A percentile compares a stretch with the other conserved stretches of the same genome.
Conservation (phyloP, 37 sponge, comb jelly and placozoan genomes). For the Aphrocallistes beatrix region DNA sequence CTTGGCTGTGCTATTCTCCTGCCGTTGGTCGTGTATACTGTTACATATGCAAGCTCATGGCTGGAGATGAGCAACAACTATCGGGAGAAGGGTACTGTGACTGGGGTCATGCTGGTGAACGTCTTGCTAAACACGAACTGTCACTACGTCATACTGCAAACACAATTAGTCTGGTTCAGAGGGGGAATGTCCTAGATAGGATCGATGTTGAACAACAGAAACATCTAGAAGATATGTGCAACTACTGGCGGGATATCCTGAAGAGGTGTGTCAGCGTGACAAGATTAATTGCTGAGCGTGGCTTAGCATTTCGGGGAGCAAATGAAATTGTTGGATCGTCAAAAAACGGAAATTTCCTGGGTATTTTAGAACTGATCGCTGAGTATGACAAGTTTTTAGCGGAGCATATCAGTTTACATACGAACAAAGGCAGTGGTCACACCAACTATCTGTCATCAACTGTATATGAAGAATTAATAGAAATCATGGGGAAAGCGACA, state of each 20-base stretch:
- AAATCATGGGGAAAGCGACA: conserved; percentile 11
- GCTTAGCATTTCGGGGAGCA: conserved; percentile 22
- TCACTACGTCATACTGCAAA: no score
- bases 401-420: not conserved
- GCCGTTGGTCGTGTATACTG: no score
- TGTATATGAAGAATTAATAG: not conserved
- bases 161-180: no score
- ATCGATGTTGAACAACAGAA: no score
- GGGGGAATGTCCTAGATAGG: no score
- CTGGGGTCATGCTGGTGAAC: no score
- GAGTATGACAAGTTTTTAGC: conserved; percentile 2
- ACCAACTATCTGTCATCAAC: conserved; percentile 5
- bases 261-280: not conserved
- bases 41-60: no score
- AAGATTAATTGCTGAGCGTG: not conserved
- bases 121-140: no score
- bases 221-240: no score
- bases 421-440: not conserved
- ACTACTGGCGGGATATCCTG: conserved; percentile 10
- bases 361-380: conserved; percentile 4
- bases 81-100: no score
- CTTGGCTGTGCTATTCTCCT: no score
- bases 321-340: not conserved
- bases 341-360: conserved; percentile 18
- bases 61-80: no score